phyloP scores from a whole-genome alignment of 2,113 vertebrate species.

The Megaceryle torquata region DNA sequence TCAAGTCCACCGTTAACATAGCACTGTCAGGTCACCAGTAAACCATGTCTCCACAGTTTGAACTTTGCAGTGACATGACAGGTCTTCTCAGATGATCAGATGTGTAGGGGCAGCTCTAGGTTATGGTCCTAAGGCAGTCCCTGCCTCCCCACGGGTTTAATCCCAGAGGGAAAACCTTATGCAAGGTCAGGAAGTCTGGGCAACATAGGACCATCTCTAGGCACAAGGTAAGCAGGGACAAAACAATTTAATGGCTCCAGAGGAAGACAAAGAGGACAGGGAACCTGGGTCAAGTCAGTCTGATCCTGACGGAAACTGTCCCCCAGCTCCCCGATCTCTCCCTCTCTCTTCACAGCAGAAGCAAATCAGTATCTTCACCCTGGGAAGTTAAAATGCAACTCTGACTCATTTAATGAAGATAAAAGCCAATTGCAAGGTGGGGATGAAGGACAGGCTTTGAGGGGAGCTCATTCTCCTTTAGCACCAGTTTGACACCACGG shows the following conservation, averaged over 20 bases:
- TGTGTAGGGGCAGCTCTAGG: neutral
- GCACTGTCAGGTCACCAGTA: neutral
- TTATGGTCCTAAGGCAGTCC: neutral
- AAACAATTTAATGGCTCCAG: neutral
- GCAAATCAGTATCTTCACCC: neutral
- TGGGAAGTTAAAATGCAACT: neutral
- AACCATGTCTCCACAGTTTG: neutral
- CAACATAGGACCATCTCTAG: neutral
- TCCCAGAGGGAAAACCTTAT: neutral
- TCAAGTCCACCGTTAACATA: neutral
- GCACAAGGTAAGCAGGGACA: neutral
- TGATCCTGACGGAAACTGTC: neutral
- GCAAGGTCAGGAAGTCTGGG: neutral
- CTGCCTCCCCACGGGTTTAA: neutral
- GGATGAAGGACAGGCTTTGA: neutral
- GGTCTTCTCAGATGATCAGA: neutral
- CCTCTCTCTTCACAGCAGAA: neutral
- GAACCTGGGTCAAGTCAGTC: neutral
- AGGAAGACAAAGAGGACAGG: neutral
- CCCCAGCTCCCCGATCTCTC: neutral
- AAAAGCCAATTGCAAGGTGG: accelerated
- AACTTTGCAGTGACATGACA: neutral
- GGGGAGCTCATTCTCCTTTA: neutral
- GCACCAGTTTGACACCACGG: neutral
- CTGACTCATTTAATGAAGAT: neutral